Conservation (phyloP, 2,113 vertebrate genomes). For the Limnothrissa miodon region DNA sequence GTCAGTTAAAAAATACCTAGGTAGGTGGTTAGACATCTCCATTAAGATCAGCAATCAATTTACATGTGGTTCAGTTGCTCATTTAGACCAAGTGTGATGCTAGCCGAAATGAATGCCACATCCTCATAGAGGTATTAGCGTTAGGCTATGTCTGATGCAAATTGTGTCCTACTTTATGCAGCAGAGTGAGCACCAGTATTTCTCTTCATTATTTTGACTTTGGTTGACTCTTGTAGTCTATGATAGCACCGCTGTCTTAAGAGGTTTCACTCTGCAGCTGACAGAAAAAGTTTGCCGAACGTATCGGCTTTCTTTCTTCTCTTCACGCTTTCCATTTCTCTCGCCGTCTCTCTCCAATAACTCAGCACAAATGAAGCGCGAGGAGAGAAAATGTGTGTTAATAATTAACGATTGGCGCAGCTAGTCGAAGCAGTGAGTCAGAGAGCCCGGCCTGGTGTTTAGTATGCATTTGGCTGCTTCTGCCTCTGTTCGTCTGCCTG, state of each 20-base stretch:
- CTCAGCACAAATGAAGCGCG: conserved; percentile 10
- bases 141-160: neutral
- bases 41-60: neutral
- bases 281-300: neutral
- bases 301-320: neutral
- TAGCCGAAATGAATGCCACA: neutral
- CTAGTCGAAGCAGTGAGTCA: neutral
- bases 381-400: conserved; percentile 13
- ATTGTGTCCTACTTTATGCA: neutral
- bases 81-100: neutral
- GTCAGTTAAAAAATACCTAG: neutral
- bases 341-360: conserved; percentile 5
- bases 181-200: neutral
- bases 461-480: conserved; percentile 5
- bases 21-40: neutral
- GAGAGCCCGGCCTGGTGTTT: neutral
- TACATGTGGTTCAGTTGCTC: too few relatives aligned
- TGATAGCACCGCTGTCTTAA: neutral
- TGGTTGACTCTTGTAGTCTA: neutral
- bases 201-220: neutral
- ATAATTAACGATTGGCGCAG: conserved; percentile 17
- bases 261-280: neutral
- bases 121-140: neutral
- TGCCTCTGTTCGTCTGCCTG: neutral
- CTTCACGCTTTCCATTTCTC: neutral